These are phyloP conservation scores for Oncorhynchus clarkii DNA, from an alignment of 2,113 vertebrate genomes.

Conservation along the genomic window DNA sequence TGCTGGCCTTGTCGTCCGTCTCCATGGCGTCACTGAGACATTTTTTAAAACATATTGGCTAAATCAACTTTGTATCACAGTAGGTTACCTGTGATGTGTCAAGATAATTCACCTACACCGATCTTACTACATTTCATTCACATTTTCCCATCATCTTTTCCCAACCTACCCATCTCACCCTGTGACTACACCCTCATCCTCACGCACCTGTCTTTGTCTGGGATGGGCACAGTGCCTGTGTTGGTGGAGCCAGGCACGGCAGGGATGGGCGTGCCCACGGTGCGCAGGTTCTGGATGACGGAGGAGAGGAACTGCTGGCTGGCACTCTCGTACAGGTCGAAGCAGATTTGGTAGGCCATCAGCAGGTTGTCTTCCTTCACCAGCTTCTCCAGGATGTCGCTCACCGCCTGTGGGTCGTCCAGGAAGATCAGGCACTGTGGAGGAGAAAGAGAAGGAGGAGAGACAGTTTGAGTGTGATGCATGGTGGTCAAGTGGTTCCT, in stretches of 20 bases:
- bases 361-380: slow-evolving; percentile 98
- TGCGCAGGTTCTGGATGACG: slow-evolving; percentile 94
- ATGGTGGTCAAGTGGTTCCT: too few species aligned
- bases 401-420: slow-evolving; percentile 97
- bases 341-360: slow-evolving; percentile 99
- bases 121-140: too few species aligned
- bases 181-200: not conserved
- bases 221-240: slow-evolving; percentile 86
- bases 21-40: slow-evolving; percentile 90
- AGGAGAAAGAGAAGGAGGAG: not conserved
- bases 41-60: too few species aligned
- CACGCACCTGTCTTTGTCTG: slow-evolving; percentile 87
- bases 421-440: slow-evolving; percentile 95
- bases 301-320: slow-evolving; percentile 98
- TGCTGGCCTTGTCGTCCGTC: slow-evolving; percentile 88
- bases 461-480: not conserved
- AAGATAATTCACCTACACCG: too few species aligned
- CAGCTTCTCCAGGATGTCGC: slow-evolving; percentile 96
- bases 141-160: not conserved
- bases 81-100: too few species aligned
- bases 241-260: slow-evolving; percentile 96
- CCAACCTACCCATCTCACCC: not conserved
- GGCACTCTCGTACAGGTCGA: slow-evolving; percentile 97
- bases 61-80: too few species aligned
- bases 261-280: slow-evolving; percentile 91